Conservation (phyloP, 2,113 vertebrate species). For the Antigone vipio region DNA sequence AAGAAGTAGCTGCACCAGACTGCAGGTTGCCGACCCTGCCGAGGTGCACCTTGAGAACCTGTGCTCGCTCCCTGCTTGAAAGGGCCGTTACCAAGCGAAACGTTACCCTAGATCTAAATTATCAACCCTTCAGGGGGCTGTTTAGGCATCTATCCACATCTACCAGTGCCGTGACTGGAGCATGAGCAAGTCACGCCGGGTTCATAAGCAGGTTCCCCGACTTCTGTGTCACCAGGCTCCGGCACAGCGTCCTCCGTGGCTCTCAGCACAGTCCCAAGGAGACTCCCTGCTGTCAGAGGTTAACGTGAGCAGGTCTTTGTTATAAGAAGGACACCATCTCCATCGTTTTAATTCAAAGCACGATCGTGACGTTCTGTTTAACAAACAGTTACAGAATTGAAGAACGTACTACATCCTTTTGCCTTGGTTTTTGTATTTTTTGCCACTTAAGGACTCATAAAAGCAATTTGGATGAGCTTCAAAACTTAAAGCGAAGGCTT, state of each 20-base stretch:
- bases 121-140: neutral
- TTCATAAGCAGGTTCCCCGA: neutral
- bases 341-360: neutral
- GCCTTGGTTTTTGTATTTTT: neutral
- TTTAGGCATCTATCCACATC: neutral
- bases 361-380: neutral
- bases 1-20: neutral
- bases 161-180: neutral
- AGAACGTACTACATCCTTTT: neutral
- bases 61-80: neutral
- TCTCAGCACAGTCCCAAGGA: neutral
- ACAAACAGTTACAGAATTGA: neutral
- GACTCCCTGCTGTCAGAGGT: neutral
- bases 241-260: neutral
- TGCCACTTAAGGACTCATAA: neutral
- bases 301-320: fast-evolving
- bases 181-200: neutral
- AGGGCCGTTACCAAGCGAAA: neutral
- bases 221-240: neutral
- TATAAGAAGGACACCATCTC: neutral
- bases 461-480: neutral
- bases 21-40: fast-evolving
- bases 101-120: neutral
- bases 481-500: neutral
- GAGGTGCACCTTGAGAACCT: neutral